A percentile compares a stretch with the other conserved stretches of the same genome.
These are phyloP conservation scores for Torymus tubicola DNA, from an alignment of 2,888 invertebrate species.

Conservation along the genomic window DNA sequence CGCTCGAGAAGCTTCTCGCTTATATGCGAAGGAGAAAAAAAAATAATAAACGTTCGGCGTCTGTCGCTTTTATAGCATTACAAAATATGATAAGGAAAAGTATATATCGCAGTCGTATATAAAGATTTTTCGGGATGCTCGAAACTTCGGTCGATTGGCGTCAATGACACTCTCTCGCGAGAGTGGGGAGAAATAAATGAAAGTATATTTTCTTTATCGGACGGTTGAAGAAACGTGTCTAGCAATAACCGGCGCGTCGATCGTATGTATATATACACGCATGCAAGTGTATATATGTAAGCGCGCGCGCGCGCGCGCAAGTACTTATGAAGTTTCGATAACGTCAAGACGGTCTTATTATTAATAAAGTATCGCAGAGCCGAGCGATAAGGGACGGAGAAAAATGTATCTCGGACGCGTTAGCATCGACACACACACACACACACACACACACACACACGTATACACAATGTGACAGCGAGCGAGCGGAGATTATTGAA, in stretches of 20 bases:
- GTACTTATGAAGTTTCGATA: slow-evolving; percentile 22
- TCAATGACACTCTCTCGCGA: not conserved
- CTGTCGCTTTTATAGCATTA: too few relatives aligned
- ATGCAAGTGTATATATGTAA: too few relatives aligned
- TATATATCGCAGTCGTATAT: too few relatives aligned
- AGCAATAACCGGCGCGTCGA: not conserved
- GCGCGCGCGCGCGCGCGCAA: too few relatives aligned
- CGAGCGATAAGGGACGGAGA: slow-evolving; percentile 8
- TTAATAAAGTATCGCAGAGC: slow-evolving; percentile 9
- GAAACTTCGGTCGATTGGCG: not conserved
- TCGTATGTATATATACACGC: not conserved
- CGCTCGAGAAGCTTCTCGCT: too few relatives aligned
- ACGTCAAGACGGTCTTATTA: slow-evolving; percentile 20
- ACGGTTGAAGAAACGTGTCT: slow-evolving; percentile 6
- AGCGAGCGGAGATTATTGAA: too few relatives aligned
- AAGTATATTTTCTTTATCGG: slow-evolving; percentile 25
- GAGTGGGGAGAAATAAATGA: not conserved
- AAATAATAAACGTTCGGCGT: too few relatives aligned
- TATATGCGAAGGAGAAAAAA: too few relatives aligned
- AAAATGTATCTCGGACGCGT: slow-evolving; percentile 20
- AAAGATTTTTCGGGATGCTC: too few relatives aligned
- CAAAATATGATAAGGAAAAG: too few relatives aligned
- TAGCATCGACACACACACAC: too few relatives aligned
- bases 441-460: too few relatives aligned
- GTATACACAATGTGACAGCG: not conserved